These are phyloP conservation scores for Passer domesticus DNA, from an alignment of 2,113 vertebrate species.

Conservation along the genomic window DNA sequence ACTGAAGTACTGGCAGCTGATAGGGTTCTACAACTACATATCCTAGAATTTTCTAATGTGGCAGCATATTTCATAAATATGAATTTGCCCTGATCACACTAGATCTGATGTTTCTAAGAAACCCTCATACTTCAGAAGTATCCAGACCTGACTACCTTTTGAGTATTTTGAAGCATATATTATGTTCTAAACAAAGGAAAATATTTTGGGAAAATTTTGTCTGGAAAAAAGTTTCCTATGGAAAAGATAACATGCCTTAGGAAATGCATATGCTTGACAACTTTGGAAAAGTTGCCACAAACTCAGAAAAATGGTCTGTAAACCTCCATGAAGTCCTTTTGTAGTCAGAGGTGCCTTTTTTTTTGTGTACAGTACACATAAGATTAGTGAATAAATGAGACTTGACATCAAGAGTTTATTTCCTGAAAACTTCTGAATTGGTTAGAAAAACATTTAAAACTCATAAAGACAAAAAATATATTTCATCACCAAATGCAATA, in stretches of 20 bases:
- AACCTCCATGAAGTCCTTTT: background rate
- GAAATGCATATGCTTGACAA: background rate
- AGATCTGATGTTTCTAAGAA: background rate
- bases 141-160: background rate
- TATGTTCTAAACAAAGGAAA: background rate
- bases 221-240: background rate
- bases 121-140: background rate
- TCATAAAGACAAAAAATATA: background rate
- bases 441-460: background rate
- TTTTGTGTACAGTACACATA: background rate
- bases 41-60: background rate
- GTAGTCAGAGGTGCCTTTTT: background rate
- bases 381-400: background rate
- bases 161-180: background rate
- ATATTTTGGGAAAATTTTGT: background rate
- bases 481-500: background rate
- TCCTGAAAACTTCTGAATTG: background rate
- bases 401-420: background rate
- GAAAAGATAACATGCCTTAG: background rate
- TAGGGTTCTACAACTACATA: background rate
- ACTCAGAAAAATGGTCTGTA: background rate
- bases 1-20: background rate
- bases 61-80: background rate
- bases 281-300: background rate
- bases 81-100: background rate